Evolutionary conservation across 2,797 vertebrate genomes (phyloP), one percentile per base, ranked within the genome.

Genomic region (Fringilla coelebs): DNA sequence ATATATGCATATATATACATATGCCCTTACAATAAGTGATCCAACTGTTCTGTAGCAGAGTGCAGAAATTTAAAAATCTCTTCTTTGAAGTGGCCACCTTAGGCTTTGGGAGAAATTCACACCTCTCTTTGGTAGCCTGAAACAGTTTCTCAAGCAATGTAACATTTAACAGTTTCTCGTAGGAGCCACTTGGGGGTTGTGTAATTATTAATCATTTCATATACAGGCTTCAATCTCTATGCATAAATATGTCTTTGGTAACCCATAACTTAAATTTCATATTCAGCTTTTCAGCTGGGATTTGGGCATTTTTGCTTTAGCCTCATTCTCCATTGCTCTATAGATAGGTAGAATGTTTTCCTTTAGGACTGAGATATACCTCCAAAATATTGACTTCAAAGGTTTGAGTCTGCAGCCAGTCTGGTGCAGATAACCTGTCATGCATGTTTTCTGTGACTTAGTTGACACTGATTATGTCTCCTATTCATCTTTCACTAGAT

Each of bases 31-130:
- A 84, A 22, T 75, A 81, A 90, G 48, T 60, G 70, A 79, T 85
- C 68, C 78, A 82, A 2, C 72, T 73, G 8, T 86, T 72, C 89
- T 66, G 51, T 65, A 65, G 43, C 43, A 29, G 60, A 74, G 57
- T 66, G 76, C 62, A 88, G 55, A 85, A 81, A 91, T 88, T 73
- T 76, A 65, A 91, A 93, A 93, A 63, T 86, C 40, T 75, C 17
- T 74, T 88, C 55, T 92, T 93, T 96, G 79, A 95, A 90, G 63
- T 46, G 38, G 22, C 22, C 67, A 49, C 66, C 45, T 54, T 79
- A 46, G 38, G 55, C 85, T 93, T 73, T 80, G 15, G 48, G 34
- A 90, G 49, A 62, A 75, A 79, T 76, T 78, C 74, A 52, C 55
- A 79, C 43, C 48, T 76, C 43, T 90, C 24, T 93, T 62, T 2